Percentiles rank a stretch among this genome's conserved stretches.
Conservation (phyloP, 2,797 vertebrate genomes). For the Sitta carolinensis region DNA sequence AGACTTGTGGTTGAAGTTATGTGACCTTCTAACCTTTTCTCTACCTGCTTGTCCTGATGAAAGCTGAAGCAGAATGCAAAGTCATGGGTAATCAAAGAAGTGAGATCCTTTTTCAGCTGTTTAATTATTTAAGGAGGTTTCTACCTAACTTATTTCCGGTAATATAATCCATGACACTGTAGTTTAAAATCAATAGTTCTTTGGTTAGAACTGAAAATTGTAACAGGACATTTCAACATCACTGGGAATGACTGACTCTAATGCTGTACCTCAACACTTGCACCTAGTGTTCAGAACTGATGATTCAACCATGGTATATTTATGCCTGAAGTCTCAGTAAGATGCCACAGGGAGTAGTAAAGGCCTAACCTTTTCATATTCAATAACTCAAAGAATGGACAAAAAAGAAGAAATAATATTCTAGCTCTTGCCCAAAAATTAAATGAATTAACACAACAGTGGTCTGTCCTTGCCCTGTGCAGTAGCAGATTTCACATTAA, state of each 20-base stretch:
- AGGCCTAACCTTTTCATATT: background rate
- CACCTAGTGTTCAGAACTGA: background rate
- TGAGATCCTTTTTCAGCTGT: background rate
- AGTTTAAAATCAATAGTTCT: conserved; percentile 23
- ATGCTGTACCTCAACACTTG: background rate
- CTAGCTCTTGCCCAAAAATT: background rate
- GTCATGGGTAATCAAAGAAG: conserved; percentile 11
- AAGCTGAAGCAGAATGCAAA: background rate
- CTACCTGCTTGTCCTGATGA: background rate
- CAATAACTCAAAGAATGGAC: background rate
- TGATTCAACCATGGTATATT: background rate
- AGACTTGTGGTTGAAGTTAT: background rate
- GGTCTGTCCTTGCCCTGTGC: background rate
- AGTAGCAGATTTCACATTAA: background rate
- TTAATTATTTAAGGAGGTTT: conserved; percentile 32
- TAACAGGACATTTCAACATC: background rate
- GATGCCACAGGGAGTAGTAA: background rate
- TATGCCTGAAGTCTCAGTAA: background rate
- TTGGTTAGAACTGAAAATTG: background rate
- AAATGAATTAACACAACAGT: background rate
- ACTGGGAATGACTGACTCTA: background rate
- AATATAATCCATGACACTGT: background rate
- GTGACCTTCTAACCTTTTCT: background rate
- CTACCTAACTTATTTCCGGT: background rate
- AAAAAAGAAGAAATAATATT: background rate